These are phyloP conservation scores for Colistium nudipinnis DNA, from an alignment of 2,113 vertebrate genomes.

Conservation along the genomic window DNA sequence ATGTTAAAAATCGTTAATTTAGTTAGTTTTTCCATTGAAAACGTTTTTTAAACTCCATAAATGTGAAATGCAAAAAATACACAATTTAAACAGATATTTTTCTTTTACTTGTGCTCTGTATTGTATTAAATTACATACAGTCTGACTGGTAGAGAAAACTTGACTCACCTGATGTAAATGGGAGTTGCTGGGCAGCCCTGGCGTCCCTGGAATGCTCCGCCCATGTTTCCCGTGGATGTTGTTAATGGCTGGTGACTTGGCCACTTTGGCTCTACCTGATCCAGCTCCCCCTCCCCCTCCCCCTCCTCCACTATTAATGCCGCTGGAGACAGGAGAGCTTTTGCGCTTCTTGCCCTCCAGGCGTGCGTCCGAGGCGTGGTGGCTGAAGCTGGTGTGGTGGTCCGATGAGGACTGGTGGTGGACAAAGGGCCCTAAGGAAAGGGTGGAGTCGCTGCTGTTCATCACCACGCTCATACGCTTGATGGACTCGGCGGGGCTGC, in stretches of 20 bases:
- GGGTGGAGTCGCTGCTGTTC: conserved; percentile 96
- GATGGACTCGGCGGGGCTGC: conserved; percentile 94
- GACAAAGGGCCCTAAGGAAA: conserved; percentile 95
- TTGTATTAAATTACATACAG: not conserved
- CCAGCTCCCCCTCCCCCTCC: conserved; percentile 60
- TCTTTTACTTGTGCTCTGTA: not conserved
- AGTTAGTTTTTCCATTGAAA: too few species aligned
- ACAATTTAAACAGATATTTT: not conserved
- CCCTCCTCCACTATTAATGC: conserved; percentile 80
- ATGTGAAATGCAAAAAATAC: not conserved
- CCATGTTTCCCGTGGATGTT: conserved; percentile 93
- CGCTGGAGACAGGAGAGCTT: conserved; percentile 86
- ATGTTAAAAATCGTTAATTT: too few species aligned
- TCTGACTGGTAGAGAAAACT: not conserved
- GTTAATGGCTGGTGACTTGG: conserved; percentile 92
- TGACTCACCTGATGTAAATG: conserved; percentile 94
- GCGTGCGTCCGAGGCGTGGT: conserved; percentile 89
- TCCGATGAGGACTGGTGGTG: conserved; percentile 84
- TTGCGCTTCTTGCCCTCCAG: conserved; percentile 94
- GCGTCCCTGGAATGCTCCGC: conserved; percentile 88
- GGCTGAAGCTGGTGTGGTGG: conserved; percentile 87
- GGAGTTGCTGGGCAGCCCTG: conserved; percentile 91
- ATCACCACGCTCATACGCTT: conserved; percentile 99
- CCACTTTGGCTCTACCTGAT: conserved; percentile 89
- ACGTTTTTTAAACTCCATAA: not conserved